A percentile compares a stretch with the other conserved stretches of the same genome.
Conservation (phyloP, 2,797 vertebrate genomes). For the Poecile montanus region DNA sequence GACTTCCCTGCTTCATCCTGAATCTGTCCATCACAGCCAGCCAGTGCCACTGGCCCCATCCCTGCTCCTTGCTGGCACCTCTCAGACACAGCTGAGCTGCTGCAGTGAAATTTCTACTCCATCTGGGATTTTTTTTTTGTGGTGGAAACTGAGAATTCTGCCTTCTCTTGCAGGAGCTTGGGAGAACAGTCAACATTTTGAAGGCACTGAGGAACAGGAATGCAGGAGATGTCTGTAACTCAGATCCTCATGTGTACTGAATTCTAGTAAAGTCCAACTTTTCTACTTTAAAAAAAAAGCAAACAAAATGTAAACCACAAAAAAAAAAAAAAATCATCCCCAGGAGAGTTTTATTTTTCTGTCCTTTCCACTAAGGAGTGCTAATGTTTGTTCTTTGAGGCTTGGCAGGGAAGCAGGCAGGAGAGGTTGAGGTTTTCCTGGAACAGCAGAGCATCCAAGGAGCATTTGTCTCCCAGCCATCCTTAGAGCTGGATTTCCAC, state of each 20-base stretch:
- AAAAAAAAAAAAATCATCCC: background rate
- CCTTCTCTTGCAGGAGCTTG: background rate
- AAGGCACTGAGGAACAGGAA: background rate
- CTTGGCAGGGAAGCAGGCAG: background rate
- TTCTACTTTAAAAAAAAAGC: background rate
- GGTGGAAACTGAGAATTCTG: background rate
- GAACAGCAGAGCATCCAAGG: background rate
- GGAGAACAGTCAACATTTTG: background rate
- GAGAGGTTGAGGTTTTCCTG: background rate
- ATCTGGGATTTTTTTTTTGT: background rate
- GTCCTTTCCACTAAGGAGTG: background rate
- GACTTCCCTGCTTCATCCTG: background rate
- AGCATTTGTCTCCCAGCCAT: background rate
- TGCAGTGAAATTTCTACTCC: background rate
- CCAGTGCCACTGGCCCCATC: background rate
- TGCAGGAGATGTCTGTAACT: background rate
- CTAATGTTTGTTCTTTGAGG: background rate
- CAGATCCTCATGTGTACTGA: fast-evolving
- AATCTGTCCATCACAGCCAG: background rate
- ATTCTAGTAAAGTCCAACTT: background rate
- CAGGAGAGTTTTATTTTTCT: background rate
- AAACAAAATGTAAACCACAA: too few species aligned
- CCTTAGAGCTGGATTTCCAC: background rate
- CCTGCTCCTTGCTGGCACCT: background rate
- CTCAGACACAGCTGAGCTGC: background rate